These are phyloP conservation scores for Archivesica marissinica DNA, from an alignment of 1,140 invertebrate species.

Conservation along the genomic window DNA sequence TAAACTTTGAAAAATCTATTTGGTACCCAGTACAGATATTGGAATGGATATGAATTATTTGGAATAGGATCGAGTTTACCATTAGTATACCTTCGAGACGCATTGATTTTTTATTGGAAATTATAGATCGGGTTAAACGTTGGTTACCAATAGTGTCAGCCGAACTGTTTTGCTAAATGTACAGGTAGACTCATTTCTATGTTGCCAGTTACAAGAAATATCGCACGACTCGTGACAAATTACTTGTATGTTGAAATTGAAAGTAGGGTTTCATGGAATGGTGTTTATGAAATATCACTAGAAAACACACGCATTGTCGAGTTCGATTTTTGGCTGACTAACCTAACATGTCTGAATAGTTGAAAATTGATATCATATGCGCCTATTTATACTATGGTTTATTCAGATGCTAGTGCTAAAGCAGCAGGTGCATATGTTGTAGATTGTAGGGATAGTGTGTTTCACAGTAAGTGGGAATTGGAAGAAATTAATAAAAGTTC, in stretches of 20 bases:
- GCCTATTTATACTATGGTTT: too few relatives aligned
- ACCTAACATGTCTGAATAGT: background rate
- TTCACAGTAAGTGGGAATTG: too few relatives aligned
- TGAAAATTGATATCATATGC: too few relatives aligned
- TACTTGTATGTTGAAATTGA: constrained; percentile 10
- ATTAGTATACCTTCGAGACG: background rate
- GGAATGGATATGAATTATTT: constrained; percentile 19
- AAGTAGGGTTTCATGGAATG: background rate
- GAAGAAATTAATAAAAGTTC: too few relatives aligned
- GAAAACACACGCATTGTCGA: background rate
- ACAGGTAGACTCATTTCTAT: constrained; percentile 21
- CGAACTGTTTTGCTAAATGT: background rate
- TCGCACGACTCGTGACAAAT: background rate
- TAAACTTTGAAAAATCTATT: constrained; percentile 26
- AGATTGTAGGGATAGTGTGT: too few relatives aligned
- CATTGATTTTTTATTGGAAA: background rate
- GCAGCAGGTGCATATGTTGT: too few relatives aligned
- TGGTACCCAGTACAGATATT: background rate
- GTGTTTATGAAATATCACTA: background rate
- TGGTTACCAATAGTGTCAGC: background rate
- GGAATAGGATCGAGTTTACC: background rate
- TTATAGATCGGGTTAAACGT: too few relatives aligned
- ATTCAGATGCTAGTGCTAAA: too few relatives aligned
- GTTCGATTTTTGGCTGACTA: background rate
- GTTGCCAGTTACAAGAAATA: constrained; percentile 9